Conservation (phyloP, 2,888 invertebrate genomes). For the Epirrhoe alternata region DNA sequence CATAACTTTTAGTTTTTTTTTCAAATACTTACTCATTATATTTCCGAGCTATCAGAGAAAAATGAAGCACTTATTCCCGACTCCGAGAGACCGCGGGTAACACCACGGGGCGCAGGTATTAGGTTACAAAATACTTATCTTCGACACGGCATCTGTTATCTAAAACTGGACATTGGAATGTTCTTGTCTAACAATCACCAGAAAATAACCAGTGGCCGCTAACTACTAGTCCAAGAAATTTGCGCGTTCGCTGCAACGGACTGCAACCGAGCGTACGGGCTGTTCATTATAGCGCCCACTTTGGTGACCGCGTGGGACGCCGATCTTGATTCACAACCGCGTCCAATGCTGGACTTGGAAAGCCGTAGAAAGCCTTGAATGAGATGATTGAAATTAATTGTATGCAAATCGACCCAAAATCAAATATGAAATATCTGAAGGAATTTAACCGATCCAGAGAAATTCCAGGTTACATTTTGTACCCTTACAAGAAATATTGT, state of each 20-base stretch:
- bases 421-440: background rate
- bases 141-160: too few relatives aligned
- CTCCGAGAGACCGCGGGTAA: too few relatives aligned
- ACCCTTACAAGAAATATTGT: background rate
- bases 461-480: background rate
- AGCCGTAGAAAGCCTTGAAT: slow-evolving; percentile 30
- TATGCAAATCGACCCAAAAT: slow-evolving; percentile 11
- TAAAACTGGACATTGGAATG: too few relatives aligned
- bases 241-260: slow-evolving; percentile 48
- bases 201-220: background rate
- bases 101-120: too few relatives aligned
- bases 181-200: background rate
- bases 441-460: background rate
- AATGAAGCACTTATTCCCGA: too few relatives aligned
- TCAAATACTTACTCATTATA: too few relatives aligned
- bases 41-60: too few relatives aligned
- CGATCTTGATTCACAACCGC: slow-evolving; percentile 45
- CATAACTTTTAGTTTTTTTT: too few relatives aligned
- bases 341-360: slow-evolving; percentile 32
- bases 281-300: slow-evolving; percentile 72
- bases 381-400: slow-evolving; percentile 21
- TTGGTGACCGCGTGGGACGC: slow-evolving; percentile 49
- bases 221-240: background rate
- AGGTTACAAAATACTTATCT: too few relatives aligned
- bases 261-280: slow-evolving; percentile 38